phyloP scores from a whole-genome alignment of 2,888 invertebrate genomes.

The Agrochola litura region DNA sequence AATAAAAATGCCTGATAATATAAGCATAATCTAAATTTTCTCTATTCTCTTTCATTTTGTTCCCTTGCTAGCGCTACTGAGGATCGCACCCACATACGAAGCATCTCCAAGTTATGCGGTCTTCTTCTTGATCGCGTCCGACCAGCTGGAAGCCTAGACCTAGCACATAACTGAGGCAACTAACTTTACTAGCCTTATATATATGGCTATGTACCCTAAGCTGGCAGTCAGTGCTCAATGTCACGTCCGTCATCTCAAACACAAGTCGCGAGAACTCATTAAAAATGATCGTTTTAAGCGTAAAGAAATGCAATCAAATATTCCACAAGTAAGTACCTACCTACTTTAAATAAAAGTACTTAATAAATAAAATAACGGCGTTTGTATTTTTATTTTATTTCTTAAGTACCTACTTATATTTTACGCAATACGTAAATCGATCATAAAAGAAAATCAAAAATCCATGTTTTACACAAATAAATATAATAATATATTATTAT shows the following conservation, averaged over 20 bases:
- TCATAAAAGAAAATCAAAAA: background rate
- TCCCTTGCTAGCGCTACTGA: too few species aligned
- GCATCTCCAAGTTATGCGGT: background rate
- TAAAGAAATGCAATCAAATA: slow-evolving; percentile 13
- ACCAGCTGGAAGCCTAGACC: background rate
- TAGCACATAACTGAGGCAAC: background rate
- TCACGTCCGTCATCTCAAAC: background rate
- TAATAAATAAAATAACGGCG: too few species aligned
- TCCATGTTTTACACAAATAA: too few species aligned
- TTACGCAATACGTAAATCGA: background rate
- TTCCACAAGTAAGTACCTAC: slow-evolving; percentile 24
- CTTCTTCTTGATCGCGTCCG: background rate
- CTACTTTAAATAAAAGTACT: too few species aligned
- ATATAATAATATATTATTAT: too few species aligned
- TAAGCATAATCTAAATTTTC: too few species aligned
- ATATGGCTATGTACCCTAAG: background rate
- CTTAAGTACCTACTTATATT: slow-evolving; percentile 2
- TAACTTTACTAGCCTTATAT: background rate
- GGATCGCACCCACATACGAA: too few species aligned
- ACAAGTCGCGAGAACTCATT: background rate
- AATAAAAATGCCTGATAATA: too few species aligned
- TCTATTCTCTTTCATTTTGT: too few species aligned
- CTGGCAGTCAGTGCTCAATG: slow-evolving; percentile 1
- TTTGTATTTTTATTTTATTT: too few species aligned
- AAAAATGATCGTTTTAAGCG: background rate